Base-by-base conservation (phyloP, 2,113 vertebrate species). In the Chaetura pelagica region DNA sequence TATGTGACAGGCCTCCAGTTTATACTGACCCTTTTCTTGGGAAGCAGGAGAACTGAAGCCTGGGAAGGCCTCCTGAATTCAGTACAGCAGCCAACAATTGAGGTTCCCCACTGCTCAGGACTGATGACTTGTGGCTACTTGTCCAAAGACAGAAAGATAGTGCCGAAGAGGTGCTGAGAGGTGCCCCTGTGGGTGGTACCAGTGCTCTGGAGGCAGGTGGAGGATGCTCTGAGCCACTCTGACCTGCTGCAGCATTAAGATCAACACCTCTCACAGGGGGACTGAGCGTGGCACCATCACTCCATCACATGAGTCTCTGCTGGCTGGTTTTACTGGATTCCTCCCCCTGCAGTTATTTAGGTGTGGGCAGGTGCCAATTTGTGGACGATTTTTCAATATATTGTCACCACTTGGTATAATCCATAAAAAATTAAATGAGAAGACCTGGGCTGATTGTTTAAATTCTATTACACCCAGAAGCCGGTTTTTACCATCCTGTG, bases 341-440 rank as follows among this genome's bases (percentile, higher is more conserved):
- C 38, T 77, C 23, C n/a, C 32, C 59, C 49, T 15, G 38, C 29
- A 80, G 51, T 54, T 72, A 34, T 66, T 88, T 66, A 82, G 85
- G n/a, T 57, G 34, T 71, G 40, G 79, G 18, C 21, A 59, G 42
- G 32, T 75, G 42, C 51, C 42, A 54, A 55, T 7, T 9, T 46
- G 21, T 42, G 40, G 30, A 54, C 71, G 62, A 83, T 83, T 95
- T 94, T 91, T 74, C 73, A 82, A 49, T 38, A 46, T 49, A 55
- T 62, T 71, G 69, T 90, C 77, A 85, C 55, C 42, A 87, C 71
- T 67, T 74, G 4, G 22, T 57, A 68, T 48, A 84, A 92, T 77
- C 51, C 85, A 82, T 89, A 90, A 82, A 93, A 95, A 85, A 83
- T 89, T 87, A 94, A 92, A 83, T 48, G 23, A 90, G 52, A 79